Evolutionary conservation across 1,140 invertebrate species (phyloP).

Genomic region (Coenobita brevimanus): DNA sequence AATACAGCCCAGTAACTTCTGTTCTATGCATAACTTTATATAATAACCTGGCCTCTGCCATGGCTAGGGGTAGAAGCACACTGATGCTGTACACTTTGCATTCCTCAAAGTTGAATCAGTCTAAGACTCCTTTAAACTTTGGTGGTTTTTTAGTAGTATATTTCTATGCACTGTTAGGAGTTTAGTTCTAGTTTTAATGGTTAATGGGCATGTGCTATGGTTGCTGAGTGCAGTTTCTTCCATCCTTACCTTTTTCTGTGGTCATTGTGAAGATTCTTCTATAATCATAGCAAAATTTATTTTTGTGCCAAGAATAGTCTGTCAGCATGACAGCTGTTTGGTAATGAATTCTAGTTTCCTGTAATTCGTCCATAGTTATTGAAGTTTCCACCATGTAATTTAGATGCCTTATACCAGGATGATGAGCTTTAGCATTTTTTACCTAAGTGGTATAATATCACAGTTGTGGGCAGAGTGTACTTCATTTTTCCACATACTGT

Average conservation of each 20-base stretch:
- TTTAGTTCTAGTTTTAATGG: slow-evolving; percentile 32
- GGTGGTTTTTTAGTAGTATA: slow-evolving; percentile 12
- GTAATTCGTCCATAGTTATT: slow-evolving; percentile 15
- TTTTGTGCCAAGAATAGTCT: slow-evolving; percentile 24
- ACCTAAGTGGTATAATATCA: not conserved
- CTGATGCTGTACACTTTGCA: not conserved
- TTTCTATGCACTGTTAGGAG: slow-evolving; percentile 24
- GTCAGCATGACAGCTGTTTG: slow-evolving; percentile 6
- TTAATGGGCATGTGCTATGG: slow-evolving; percentile 14
- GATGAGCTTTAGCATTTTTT: not conserved
- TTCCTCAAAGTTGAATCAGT: not conserved
- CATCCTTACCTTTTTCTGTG: slow-evolving; percentile 29
- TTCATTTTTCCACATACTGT: too few relatives aligned
- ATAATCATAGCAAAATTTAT: slow-evolving; percentile 24
- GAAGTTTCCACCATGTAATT: not conserved
- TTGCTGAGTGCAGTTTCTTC: slow-evolving; percentile 35
- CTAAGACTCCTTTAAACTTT: not conserved
- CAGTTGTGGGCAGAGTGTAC: too few relatives aligned
- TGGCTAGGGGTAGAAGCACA: too few relatives aligned
- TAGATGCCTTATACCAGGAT: slow-evolving; percentile 38
- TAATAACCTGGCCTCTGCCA: too few relatives aligned
- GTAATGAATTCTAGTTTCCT: slow-evolving; percentile 9
- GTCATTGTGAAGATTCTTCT: not conserved
- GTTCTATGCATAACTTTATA: not conserved
- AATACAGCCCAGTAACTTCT: too few relatives aligned